Percentiles rank a stretch among this genome's conserved stretches.
Evolutionary conservation across 2,888 invertebrate species (phyloP).

Genomic region (Plutella xylostella): DNA sequence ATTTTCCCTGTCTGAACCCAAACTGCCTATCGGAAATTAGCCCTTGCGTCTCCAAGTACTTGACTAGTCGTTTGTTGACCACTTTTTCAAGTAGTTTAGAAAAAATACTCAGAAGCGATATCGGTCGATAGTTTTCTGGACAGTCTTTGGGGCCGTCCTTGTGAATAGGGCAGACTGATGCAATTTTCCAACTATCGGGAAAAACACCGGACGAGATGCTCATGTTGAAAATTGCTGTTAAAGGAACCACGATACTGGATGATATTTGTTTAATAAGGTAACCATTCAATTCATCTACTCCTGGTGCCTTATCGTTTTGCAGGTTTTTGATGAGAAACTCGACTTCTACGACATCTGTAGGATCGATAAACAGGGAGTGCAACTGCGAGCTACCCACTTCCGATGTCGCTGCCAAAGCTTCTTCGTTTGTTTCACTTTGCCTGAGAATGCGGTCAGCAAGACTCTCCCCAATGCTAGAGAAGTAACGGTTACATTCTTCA

Average conservation of each 20-base stretch:
- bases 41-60: too few relatives aligned
- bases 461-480: too few relatives aligned
- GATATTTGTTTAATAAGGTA: neutral
- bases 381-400: too few relatives aligned
- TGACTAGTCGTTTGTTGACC: too few relatives aligned
- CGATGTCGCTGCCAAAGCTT: neutral
- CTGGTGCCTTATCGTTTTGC: neutral
- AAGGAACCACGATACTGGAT: neutral
- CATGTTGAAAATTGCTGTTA: neutral
- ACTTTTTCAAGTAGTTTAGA: too few relatives aligned
- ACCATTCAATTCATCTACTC: too few relatives aligned
- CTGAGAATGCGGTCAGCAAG: too few relatives aligned
- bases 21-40: too few relatives aligned
- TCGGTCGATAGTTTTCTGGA: neutral
- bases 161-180: neutral
- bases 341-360: neutral
- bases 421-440: neutral
- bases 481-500: too few relatives aligned
- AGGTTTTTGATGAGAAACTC: neutral
- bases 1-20: too few relatives aligned
- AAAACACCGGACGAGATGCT: neutral
- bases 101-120: neutral
- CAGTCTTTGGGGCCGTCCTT: neutral
- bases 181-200: neutral
- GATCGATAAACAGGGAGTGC: neutral